Evolutionary conservation across 1,140 invertebrate genomes (phyloP).

Genomic region (Homarus americanus): DNA sequence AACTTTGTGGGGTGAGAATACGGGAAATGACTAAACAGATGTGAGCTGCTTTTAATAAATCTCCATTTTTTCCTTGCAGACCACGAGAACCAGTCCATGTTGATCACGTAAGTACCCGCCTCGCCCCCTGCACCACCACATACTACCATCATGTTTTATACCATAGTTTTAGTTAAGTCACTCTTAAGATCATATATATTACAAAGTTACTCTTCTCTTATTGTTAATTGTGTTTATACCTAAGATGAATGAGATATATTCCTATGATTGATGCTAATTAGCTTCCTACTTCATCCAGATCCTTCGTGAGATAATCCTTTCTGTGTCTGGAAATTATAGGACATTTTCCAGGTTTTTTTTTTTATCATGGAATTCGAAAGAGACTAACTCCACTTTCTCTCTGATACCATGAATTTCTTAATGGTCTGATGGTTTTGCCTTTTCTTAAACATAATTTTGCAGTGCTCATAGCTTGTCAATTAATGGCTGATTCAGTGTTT

Average conservation of each 20-base stretch:
- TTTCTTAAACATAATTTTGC: background rate
- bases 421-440: background rate
- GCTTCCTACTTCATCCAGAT: background rate
- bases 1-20: no score
- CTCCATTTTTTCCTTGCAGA: conserved; percentile 74
- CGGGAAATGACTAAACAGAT: no score
- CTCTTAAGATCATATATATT: background rate
- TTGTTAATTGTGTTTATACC: no score
- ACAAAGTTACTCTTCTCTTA: no score
- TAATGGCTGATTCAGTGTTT: background rate
- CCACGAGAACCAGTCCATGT: conserved; percentile 77
- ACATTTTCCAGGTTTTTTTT: conserved; percentile 29
- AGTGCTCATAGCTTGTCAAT: background rate
- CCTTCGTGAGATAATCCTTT: background rate
- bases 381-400: conserved; percentile 54
- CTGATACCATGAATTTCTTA: conserved; percentile 2
- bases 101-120: conserved; percentile 76
- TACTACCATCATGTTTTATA: background rate
- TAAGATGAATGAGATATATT: background rate
- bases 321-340: conserved; percentile 33
- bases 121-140: background rate
- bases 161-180: background rate
- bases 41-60: no score
- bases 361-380: conserved; percentile 36
- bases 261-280: background rate